These are phyloP conservation scores for Mythimna albipuncta DNA, from an alignment of 2,888 invertebrate species.

Conservation along the genomic window DNA sequence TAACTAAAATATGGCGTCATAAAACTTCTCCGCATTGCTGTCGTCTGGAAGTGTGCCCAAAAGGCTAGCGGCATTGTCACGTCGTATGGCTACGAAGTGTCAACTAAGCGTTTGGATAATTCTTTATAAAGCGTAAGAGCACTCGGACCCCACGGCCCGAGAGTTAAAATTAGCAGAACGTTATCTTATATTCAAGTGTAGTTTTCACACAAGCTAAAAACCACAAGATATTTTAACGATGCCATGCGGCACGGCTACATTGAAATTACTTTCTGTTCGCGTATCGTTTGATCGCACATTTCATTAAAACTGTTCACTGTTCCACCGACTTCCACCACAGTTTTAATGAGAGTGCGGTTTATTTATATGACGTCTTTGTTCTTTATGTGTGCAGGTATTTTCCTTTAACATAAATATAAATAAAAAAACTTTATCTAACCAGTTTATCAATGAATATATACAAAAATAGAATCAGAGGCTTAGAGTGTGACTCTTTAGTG, in stretches of 20 bases:
- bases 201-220: conserved; percentile 2
- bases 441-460: too few relatives aligned
- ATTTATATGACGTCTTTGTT: conserved; percentile 34
- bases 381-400: conserved; percentile 9
- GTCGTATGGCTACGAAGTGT: too few relatives aligned
- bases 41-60: too few relatives aligned
- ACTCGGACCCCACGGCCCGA: too few relatives aligned
- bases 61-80: too few relatives aligned
- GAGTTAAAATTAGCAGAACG: background rate
- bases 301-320: conserved; percentile 31
- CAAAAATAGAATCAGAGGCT: too few relatives aligned
- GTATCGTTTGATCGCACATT: conserved; percentile 45
- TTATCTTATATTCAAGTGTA: background rate
- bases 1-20: too few relatives aligned
- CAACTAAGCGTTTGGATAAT: too few relatives aligned
- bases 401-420: background rate
- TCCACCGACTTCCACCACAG: conserved; percentile 14
- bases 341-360: conserved; percentile 38
- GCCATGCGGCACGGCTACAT: conserved; percentile 4
- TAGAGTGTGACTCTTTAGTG: too few relatives aligned
- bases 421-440: too few relatives aligned
- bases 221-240: conserved; percentile 6
- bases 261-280: conserved; percentile 38
- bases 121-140: too few relatives aligned
- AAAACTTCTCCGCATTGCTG: too few relatives aligned